These are phyloP conservation scores for Promerops cafer DNA, from an alignment of 2,113 vertebrate species.

Conservation along the genomic window DNA sequence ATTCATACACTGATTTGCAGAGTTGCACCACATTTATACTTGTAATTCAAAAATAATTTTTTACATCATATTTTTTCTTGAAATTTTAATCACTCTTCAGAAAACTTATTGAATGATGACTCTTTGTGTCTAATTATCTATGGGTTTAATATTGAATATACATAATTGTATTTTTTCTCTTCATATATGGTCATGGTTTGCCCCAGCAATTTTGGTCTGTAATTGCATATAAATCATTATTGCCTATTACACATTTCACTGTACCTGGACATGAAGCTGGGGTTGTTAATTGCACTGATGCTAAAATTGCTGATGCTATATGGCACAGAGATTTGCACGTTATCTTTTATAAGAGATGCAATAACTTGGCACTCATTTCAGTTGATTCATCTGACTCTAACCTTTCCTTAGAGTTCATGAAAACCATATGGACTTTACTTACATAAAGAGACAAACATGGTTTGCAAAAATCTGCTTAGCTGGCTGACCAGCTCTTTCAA, in stretches of 20 bases:
- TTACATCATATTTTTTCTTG: not conserved
- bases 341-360: not conserved
- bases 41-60: not conserved
- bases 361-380: not conserved
- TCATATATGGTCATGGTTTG: not conserved
- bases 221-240: not conserved
- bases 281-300: not conserved
- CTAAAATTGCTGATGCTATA: not conserved
- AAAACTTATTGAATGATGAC: not conserved
- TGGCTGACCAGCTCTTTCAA: not conserved
- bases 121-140: not conserved
- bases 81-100: not conserved
- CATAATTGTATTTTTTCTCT: not conserved
- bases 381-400: too few relatives aligned
- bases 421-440: not conserved
- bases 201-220: not conserved
- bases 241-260: not conserved
- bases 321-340: not conserved
- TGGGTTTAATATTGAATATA: not conserved
- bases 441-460: not conserved
- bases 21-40: not conserved
- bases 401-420: not conserved
- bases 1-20: not conserved
- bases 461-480: not conserved
- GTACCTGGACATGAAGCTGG: not conserved